Evolutionary conservation across 2,888 invertebrate species (phyloP).

Genomic region (Archips crataeganus): DNA sequence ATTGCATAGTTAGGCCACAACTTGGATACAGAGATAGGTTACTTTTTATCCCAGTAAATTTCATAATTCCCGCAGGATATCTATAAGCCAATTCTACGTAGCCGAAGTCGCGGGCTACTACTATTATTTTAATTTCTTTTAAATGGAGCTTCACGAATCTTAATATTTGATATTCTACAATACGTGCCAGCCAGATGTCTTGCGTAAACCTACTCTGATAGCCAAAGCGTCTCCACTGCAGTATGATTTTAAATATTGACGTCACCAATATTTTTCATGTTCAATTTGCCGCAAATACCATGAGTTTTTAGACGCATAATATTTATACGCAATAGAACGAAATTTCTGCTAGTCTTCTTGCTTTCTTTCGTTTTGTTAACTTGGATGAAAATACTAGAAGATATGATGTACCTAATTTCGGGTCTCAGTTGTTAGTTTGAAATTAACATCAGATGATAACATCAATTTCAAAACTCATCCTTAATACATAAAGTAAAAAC

Average conservation of each 20-base stretch:
- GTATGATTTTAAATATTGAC: conserved; percentile 16
- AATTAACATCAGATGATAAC: not conserved
- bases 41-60: not conserved
- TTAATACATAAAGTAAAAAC: conserved; percentile 20
- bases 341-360: not conserved
- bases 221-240: conserved; percentile 9
- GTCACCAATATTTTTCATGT: conserved; percentile 13
- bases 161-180: no score
- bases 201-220: not conserved
- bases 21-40: not conserved
- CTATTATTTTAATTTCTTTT: not conserved
- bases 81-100: not conserved
- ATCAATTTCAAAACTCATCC: conserved; percentile 6
- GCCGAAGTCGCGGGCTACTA: not conserved
- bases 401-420: not conserved
- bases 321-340: not conserved
- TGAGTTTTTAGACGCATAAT: not conserved
- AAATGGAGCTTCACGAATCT: not conserved
- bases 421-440: not conserved
- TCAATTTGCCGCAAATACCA: not conserved
- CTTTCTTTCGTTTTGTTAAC: not conserved
- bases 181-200: not conserved
- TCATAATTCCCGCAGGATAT: not conserved
- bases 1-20: no score
- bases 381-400: not conserved